phyloP scores from a whole-genome alignment of 2,797 vertebrate genomes.

The Chiropotes sagulatus region DNA sequence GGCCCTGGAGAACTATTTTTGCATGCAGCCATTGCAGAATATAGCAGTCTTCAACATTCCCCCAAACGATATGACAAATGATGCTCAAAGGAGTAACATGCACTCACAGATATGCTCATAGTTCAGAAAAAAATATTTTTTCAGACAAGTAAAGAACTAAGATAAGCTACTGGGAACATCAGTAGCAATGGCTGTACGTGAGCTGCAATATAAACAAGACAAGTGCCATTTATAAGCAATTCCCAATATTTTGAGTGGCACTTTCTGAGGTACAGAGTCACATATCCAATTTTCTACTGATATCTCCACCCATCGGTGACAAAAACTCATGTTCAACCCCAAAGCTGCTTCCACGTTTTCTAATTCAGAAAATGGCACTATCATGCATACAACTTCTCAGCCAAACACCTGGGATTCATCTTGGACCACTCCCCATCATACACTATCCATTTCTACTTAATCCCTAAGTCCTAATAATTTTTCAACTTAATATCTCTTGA shows the following conservation, averaged over 20 bases:
- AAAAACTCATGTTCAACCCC: background rate
- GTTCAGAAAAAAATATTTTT: background rate
- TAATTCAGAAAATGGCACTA: background rate
- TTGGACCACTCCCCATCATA: background rate
- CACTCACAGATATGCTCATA: background rate
- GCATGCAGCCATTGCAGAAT: background rate
- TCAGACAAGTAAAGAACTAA: background rate
- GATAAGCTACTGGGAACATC: background rate
- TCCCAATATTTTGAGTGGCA: background rate
- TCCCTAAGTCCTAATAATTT: background rate
- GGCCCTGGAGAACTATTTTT: background rate
- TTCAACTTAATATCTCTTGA: background rate
- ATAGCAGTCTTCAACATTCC: background rate
- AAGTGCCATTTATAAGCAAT: background rate
- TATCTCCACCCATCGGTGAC: background rate
- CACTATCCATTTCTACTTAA: background rate
- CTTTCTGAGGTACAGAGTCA: background rate
- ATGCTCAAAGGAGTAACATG: background rate
- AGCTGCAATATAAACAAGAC: background rate
- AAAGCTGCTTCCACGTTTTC: background rate
- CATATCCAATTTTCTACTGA: background rate
- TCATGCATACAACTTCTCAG: background rate
- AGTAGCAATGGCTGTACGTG: background rate
- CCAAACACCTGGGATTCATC: background rate
- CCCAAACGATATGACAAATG: background rate